Evolutionary conservation across 2,888 invertebrate genomes (phyloP), one percentile per base, ranked within the genome.

Genomic region (Diaphora mendica): DNA sequence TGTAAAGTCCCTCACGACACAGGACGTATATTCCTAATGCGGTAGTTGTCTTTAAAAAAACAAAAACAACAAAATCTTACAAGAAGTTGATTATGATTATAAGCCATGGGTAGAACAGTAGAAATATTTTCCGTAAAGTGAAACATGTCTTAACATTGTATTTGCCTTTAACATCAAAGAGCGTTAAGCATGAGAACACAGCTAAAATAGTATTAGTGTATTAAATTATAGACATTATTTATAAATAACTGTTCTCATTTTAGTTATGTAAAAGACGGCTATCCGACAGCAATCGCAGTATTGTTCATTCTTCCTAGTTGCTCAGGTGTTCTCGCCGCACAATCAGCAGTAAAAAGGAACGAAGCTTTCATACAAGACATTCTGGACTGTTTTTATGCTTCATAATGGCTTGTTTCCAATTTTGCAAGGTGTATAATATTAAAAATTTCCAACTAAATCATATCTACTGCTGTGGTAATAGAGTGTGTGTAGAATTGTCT

Each of bases 321-420:
- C 92, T 86, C 94, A 94, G 94, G 94, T 94, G 94, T 90, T 89
- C 86, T 84, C 85, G 84, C 89, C 89, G 87, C 90, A 91, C 93
- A 93, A 94, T 94, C 92, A 92, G 94, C 94, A 94, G 92, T 94
- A 93, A 94, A 94, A 93, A 89, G 87, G 87, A 91, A 93, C 88
- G 91, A 87, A 90, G 88, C 88, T 87, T 87, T 86, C 85, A 80
- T 83, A 83, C 85, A 89, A 89, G 88, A 88, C 88, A 88, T 89
- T 88, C 87, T 87, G 86, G 51, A 83, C 79, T 79, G 86, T 88
- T 86, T 87, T 88, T 87, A 87, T 85, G 86, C 81, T 86, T 82
- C 85, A 79, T 87, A 87, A 89, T 82, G 80, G 81, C 86, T 79
- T 80, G 79, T 82, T 85, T 86, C 77, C 80, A 81, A 83, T 82